Conservation (phyloP, 2,888 invertebrate species). For the Cactoblastis cactorum region DNA sequence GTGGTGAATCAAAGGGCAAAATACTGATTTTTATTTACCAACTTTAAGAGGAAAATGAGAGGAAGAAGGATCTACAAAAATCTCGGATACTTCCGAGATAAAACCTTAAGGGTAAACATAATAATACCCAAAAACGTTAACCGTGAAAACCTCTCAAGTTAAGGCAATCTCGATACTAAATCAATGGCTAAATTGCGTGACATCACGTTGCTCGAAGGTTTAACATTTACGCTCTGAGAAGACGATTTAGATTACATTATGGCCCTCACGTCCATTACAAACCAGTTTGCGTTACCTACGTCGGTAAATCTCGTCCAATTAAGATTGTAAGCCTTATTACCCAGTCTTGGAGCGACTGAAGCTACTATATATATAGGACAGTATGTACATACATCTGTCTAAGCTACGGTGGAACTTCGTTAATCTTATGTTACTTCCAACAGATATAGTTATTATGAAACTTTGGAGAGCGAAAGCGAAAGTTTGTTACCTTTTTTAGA, state of each 20-base stretch:
- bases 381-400: neutral
- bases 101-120: too few relatives aligned
- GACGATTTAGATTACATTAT: conserved; percentile 15
- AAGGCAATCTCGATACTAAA: neutral
- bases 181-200: conserved; percentile 4
- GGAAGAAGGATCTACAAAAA: too few relatives aligned
- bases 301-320: conserved; percentile 14
- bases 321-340: conserved; percentile 9
- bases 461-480: too few relatives aligned
- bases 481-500: too few relatives aligned
- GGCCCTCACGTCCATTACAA: conserved; percentile 12
- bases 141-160: neutral
- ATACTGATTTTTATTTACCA: too few relatives aligned
- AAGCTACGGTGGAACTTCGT: neutral
- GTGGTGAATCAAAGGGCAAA: too few relatives aligned
- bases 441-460: too few relatives aligned
- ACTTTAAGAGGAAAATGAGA: too few relatives aligned
- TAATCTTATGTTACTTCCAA: neutral
- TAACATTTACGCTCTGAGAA: conserved; percentile 10
- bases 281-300: conserved; percentile 13
- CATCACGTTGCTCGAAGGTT: conserved; percentile 1
- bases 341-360: neutral
- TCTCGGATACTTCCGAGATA: too few relatives aligned
- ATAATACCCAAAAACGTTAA: neutral
- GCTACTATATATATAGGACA: neutral